Evolutionary conservation across 2,888 invertebrate species (phyloP), one percentile per base, ranked within the genome.

Genomic region (Leucophora obtusa): DNA sequence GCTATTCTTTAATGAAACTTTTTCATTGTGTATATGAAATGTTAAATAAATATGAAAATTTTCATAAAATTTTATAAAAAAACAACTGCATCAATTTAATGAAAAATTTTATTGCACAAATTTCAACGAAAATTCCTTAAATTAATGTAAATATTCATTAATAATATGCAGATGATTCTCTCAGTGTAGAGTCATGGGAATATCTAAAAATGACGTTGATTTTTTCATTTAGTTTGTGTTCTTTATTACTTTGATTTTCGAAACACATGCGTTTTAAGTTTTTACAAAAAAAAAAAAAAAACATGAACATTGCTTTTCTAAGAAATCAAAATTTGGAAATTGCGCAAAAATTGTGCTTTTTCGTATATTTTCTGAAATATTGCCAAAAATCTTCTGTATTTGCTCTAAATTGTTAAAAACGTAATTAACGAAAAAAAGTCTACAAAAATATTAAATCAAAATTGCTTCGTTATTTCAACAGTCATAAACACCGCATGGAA

Each of bases 361-460:
- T 28, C 50, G 18, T 43, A 56, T 35, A 24, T 35, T 50, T 79
- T 24, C 47, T 82, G 83, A 66, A 78, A 18, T 6, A 5, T 65
- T 84, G 83, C 83, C 83, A 47, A 73, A 28, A 70, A 60, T 50
- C 35, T 15, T 43, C 76, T 69, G 15, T 73, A 59, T 69, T 77
- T 77, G 81, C 68, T 78, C 51, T 82, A 84, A 76, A 82, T 82
- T 69, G 76, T 66, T 78, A 70, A 58, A 33, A 47, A 56, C 70
- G 70, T 54, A 73, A 82, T 53, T 69, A 65, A 28, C 43, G 54
- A 79, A 18, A 62, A 56, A 60, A 54, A 28, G 14, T 38, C n/a
- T 6, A 47, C 15, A 7, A 28, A 28, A 15, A 43, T 63, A 58
- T 21, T 65, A 59, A 38, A 15, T 38, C 14, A 17, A 24, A 43